Evolutionary conservation across 2,888 invertebrate species (phyloP).

Genomic region (Eustalomyia histrio): DNA sequence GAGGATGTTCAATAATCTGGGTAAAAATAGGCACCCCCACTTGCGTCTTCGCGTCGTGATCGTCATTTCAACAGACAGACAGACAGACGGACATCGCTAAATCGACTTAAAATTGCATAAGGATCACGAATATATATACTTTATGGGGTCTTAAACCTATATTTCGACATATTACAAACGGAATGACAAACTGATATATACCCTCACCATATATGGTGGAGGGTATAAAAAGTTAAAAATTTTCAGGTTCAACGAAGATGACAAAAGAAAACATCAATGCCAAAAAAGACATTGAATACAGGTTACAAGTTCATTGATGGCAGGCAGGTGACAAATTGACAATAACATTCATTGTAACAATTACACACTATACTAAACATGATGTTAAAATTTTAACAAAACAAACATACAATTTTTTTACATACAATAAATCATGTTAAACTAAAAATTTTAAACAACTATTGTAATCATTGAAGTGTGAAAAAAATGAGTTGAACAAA

Average conservation of each 20-base stretch:
- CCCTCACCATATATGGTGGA: too few species aligned
- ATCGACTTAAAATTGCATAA: too few species aligned
- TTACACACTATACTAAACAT: constrained; percentile 39
- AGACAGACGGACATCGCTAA: too few species aligned
- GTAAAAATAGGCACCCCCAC: too few species aligned
- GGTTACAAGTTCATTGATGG: constrained; percentile 56
- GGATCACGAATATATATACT: neutral
- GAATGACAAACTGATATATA: too few species aligned
- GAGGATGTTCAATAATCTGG: too few species aligned
- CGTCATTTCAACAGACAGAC: too few species aligned
- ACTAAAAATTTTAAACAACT: constrained; percentile 9
- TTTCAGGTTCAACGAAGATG: neutral
- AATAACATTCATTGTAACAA: constrained; percentile 35
- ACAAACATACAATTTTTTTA: neutral
- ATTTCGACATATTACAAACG: neutral
- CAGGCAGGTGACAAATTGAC: constrained; percentile 57
- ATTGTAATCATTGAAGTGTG: constrained; percentile 33
- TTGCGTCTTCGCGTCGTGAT: too few species aligned
- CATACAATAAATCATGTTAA: constrained; percentile 25
- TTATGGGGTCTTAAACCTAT: too few species aligned
- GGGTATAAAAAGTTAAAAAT: too few species aligned
- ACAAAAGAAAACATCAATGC: constrained; percentile 8
- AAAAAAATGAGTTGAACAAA: neutral
- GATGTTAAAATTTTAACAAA: neutral
- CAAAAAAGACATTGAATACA: constrained; percentile 41